These are phyloP conservation scores for Meandrina meandrites DNA, from an alignment of 92 coral and sea anemone species.

Conservation along the genomic window DNA sequence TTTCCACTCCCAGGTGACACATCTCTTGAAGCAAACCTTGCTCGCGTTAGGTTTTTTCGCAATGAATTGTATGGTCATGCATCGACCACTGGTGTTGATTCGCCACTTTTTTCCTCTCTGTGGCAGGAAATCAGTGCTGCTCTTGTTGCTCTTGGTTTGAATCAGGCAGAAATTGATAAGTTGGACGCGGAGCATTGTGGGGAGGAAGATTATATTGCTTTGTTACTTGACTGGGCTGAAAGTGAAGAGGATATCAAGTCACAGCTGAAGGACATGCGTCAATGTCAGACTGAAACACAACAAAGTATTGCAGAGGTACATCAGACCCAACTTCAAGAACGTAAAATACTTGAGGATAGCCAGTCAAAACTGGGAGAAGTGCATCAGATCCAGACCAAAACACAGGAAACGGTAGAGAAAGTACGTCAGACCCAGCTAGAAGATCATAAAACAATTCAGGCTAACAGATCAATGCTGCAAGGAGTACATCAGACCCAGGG, in stretches of 20 bases:
- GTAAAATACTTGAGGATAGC: not conserved
- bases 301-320: not conserved
- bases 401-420: not conserved
- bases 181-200: constrained; percentile 7
- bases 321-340: not conserved
- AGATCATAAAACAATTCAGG: not conserved
- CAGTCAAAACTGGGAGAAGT: not conserved
- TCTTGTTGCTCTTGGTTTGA: constrained; percentile 54
- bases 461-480: not conserved
- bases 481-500: not conserved
- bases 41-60: too few relatives aligned
- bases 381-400: not conserved
- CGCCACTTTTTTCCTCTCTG: constrained; percentile 40
- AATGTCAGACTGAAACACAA: not conserved
- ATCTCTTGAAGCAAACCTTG: constrained; percentile 29
- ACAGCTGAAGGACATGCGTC: too few relatives aligned
- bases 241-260: too few relatives aligned
- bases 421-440: not conserved
- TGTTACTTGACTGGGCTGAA: not conserved
- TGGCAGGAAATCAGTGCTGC: constrained; percentile 30
- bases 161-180: constrained; percentile 45
- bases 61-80: constrained; percentile 43
- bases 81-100: constrained; percentile 39
- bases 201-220: not conserved
- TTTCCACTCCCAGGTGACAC: constrained; percentile 55